Conservation (phyloP, 2,113 vertebrate genomes). For the Callopanchax toddi region DNA sequence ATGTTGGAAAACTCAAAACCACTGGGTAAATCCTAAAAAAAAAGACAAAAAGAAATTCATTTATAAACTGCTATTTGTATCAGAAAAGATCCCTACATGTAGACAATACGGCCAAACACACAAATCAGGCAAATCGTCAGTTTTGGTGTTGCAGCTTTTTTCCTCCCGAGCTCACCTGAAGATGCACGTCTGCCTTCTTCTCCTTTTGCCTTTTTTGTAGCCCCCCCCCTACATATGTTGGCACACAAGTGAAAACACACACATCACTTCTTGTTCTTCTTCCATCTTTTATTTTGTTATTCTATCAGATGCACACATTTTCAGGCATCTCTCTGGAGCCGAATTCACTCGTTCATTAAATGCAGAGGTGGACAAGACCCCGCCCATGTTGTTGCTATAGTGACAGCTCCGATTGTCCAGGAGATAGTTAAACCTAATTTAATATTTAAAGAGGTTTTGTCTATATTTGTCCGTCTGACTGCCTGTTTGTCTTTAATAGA, state of each 20-base stretch:
- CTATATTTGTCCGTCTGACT: slow-evolving; percentile 18
- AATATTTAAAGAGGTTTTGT: slow-evolving; percentile 44
- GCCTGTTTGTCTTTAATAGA: not conserved
- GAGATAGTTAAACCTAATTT: slow-evolving; percentile 42
- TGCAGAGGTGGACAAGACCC: slow-evolving; percentile 19
- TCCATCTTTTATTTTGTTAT: slow-evolving; percentile 4
- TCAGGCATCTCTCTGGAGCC: slow-evolving; percentile 16
- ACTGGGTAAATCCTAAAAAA: not conserved
- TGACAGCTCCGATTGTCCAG: slow-evolving; percentile 23
- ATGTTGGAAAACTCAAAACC: not conserved
- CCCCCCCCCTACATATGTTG: slow-evolving; percentile 1
- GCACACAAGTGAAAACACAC: slow-evolving; percentile 1
- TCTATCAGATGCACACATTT: not conserved
- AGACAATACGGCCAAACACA: not conserved
- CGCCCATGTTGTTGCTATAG: slow-evolving; percentile 46
- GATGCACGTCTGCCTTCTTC: slow-evolving; percentile 1
- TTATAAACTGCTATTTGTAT: not conserved
- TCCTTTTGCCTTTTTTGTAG: slow-evolving; percentile 16
- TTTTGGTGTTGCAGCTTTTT: slow-evolving; percentile 35
- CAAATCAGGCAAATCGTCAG: not conserved
- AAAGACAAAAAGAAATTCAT: not conserved
- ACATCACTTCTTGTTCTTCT: slow-evolving; percentile 11
- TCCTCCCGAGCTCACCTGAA: too few relatives aligned
- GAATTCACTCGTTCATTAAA: slow-evolving; percentile 50
- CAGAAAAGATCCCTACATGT: not conserved